phyloP scores from a whole-genome alignment of 2,888 invertebrate species.

The Aphidius colemani region DNA sequence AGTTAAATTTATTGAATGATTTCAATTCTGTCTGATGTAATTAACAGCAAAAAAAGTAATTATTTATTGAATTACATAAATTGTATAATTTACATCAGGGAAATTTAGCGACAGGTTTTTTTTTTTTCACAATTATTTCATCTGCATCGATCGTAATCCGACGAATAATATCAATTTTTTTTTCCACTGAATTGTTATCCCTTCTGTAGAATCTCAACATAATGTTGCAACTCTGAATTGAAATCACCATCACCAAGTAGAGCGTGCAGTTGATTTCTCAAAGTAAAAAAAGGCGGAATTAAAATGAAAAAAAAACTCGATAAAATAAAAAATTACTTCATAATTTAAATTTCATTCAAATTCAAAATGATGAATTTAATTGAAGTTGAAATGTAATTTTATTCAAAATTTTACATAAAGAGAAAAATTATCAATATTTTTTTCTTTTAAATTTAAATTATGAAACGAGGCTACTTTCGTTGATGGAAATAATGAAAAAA shows the following conservation, averaged over 20 bases:
- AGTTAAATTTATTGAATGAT: too few species aligned
- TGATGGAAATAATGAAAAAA: too few species aligned
- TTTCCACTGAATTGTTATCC: conserved; percentile 12
- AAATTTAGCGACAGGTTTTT: too few species aligned
- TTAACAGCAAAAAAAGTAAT: background rate
- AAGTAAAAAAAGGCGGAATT: background rate
- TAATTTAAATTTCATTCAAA: too few species aligned
- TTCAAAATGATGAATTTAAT: background rate
- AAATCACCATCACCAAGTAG: conserved; percentile 17
- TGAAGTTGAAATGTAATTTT: background rate
- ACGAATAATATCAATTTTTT: background rate
- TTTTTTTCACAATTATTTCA: too few species aligned
- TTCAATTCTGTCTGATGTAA: too few species aligned
- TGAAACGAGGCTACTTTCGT: too few species aligned
- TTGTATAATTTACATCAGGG: too few species aligned
- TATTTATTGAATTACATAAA: background rate
- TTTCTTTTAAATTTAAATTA: background rate
- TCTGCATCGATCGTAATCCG: too few species aligned
- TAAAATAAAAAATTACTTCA: too few species aligned
- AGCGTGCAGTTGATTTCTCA: conserved; percentile 20
- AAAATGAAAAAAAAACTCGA: too few species aligned
- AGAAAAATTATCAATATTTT: too few species aligned
- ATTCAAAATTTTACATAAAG: background rate
- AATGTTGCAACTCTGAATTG: conserved; percentile 21
- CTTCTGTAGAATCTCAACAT: conserved; percentile 14